Conservation (phyloP, 2,888 invertebrate species). For the Tiliacea aurago region DNA sequence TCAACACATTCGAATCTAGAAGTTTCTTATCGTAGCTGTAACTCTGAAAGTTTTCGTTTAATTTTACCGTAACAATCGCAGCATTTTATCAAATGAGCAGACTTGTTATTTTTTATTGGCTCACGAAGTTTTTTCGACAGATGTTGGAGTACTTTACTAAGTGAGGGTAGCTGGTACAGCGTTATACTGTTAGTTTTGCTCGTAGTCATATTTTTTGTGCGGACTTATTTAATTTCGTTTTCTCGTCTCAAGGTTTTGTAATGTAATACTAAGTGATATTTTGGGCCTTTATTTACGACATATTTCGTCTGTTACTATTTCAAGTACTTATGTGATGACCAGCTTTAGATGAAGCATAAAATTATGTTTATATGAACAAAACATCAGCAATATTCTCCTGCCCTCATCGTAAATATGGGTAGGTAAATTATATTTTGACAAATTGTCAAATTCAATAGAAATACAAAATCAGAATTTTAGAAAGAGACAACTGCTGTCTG, state of each 20-base stretch:
- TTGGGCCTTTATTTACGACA: constrained; percentile 4
- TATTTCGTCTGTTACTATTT: neutral
- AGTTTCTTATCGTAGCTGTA: constrained; percentile 56
- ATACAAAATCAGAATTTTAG: no score
- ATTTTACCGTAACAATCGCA: constrained; percentile 63
- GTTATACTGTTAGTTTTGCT: constrained; percentile 55
- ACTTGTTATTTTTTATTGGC: constrained; percentile 64
- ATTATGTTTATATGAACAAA: no score
- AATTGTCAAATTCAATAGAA: no score
- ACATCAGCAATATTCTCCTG: no score
- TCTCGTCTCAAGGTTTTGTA: constrained; percentile 35
- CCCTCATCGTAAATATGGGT: no score
- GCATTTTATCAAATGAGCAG: constrained; percentile 63
- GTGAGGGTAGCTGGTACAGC: constrained; percentile 55
- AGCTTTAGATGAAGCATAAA: no score
- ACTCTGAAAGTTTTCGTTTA: constrained; percentile 61
- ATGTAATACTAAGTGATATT: constrained; percentile 20
- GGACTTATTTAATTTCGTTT: constrained; percentile 56
- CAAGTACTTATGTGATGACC: neutral
- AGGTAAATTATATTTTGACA: no score
- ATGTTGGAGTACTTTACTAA: constrained; percentile 64
- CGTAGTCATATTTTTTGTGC: constrained; percentile 55
- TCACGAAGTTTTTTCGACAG: constrained; percentile 66
- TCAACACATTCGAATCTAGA: constrained; percentile 43
- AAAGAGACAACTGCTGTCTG: no score